phyloP scores from a whole-genome alignment of 2,888 invertebrate species.

The Drosophila aldrichi region DNA sequence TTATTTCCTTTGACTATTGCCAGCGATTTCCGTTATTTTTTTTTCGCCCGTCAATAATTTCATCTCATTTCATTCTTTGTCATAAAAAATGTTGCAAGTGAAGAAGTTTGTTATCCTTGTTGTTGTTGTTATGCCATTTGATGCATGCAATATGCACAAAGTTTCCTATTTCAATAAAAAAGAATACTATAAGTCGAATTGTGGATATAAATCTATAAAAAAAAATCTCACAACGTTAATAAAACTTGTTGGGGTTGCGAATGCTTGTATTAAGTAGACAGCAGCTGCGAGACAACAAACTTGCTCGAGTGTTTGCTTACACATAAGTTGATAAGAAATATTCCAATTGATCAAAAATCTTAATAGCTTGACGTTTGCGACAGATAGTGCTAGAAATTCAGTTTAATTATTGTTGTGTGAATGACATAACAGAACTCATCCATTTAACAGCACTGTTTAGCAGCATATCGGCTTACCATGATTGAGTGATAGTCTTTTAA shows the following conservation, averaged over 20 bases:
- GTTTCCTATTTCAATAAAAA: conserved; percentile 79
- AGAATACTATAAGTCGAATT: conserved; percentile 48
- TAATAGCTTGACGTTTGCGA: not conserved
- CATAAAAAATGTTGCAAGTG: conserved; percentile 73
- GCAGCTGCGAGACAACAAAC: conserved; percentile 58
- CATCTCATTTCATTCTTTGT: conserved; percentile 76
- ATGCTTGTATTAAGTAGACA: conserved; percentile 46
- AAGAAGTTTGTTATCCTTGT: conserved; percentile 46
- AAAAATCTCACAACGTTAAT: conserved; percentile 66
- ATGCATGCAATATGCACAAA: conserved; percentile 79
- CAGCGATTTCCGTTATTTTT: conserved; percentile 77
- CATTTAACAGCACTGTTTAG: not conserved
- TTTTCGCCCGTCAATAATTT: conserved; percentile 70
- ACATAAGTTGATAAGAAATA: not conserved
- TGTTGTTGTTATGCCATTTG: conserved; percentile 61
- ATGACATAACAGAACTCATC: not conserved
- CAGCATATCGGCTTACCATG: too few species aligned
- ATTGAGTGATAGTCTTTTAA: too few species aligned
- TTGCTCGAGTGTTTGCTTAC: conserved; percentile 22
- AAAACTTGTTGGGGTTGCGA: conserved; percentile 44
- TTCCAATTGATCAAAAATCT: not conserved
- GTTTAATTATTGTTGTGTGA: not conserved
- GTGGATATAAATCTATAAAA: conserved; percentile 75
- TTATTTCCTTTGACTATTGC: conserved; percentile 81
- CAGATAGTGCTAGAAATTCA: not conserved